Percentiles rank a stretch among this genome's conserved stretches.
Conservation (phyloP, 2,888 invertebrate genomes). For the Ornithoptera alexandrae region DNA sequence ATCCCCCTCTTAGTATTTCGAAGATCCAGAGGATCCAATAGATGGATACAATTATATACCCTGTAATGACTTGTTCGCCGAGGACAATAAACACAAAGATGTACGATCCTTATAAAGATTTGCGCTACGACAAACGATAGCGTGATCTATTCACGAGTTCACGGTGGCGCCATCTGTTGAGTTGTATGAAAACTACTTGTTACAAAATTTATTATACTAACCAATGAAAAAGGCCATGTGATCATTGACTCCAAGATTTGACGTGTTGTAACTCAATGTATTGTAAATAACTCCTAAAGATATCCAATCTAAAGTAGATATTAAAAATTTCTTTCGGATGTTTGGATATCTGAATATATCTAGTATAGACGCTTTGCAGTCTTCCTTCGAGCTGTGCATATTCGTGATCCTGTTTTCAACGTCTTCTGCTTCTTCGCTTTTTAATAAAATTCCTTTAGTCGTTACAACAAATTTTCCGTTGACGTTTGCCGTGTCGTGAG, state of each 20-base stretch:
- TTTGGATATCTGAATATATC: constrained; percentile 83
- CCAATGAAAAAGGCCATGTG: constrained; percentile 84
- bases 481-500: constrained; percentile 39
- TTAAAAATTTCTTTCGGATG: constrained; percentile 83
- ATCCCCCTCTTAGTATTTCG: too few relatives aligned
- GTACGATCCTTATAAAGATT: too few relatives aligned
- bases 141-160: too few relatives aligned
- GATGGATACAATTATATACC: too few relatives aligned
- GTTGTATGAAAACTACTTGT: too few relatives aligned
- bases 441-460: constrained; percentile 58
- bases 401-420: constrained; percentile 65
- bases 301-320: constrained; percentile 83
- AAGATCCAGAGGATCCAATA: too few relatives aligned
- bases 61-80: too few relatives aligned
- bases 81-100: too few relatives aligned
- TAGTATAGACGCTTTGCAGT: constrained; percentile 79
- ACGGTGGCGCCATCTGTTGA: too few relatives aligned
- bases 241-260: constrained; percentile 84
- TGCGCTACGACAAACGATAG: too few relatives aligned
- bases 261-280: constrained; percentile 83
- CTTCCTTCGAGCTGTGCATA: constrained; percentile 68
- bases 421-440: constrained; percentile 50
- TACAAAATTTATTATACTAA: constrained; percentile 45
- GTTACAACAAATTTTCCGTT: constrained; percentile 60
- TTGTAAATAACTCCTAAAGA: constrained; percentile 85